Base-by-base conservation (phyloP, 2,797 vertebrate species). In the Esox lucius region DNA sequence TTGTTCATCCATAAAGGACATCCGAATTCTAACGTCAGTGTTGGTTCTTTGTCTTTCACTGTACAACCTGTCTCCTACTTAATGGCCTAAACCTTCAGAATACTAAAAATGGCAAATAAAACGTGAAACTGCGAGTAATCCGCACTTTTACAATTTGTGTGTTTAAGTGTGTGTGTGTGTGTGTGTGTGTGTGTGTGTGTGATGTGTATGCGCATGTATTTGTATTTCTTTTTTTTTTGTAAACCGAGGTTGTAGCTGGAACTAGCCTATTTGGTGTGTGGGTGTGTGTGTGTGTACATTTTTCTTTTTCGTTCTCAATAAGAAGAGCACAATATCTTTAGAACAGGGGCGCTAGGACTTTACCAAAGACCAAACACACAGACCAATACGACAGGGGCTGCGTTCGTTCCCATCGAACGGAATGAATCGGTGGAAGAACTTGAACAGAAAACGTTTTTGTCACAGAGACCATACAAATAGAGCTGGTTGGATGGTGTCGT, bases 11-110 rank as follows among this genome's bases (percentile, higher is more conserved):
- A 85, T 90, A 85, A 81, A 82, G 86, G 81, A 86, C 87, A 86
- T 89, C 74, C 85, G 87, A 83, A 89, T 85, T 82, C 88, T 90
- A 80, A 89, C 88, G 88, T 91, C 90, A 85, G 85, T 90, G 91
- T 12, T 46, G 42, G 42, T 91, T 91, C 87, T 87, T 84, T 91
- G 87, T 92, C 89, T 90, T 91, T 89, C 91, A 91, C 88, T 92
- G 91, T 93, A 89, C 92, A 91, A 90, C 87, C 87, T 91, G 91
- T 92, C 89, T 91, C 89, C 91, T 86, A 91, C 89, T 91, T 87
- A 91, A 87, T 90, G 87, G 89, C 87, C 88, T 85, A 90, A 87
- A 83, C 2, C 31, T 31, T 87, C 90, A 92, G 86, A 88, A 91
- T 91, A 90, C 88, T 91, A 88, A 46, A 46, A 46, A 46, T 46